Evolutionary conservation across 2,113 vertebrate species (phyloP), one percentile per base, ranked within the genome.

Genomic region (Catharus bicknelli): DNA sequence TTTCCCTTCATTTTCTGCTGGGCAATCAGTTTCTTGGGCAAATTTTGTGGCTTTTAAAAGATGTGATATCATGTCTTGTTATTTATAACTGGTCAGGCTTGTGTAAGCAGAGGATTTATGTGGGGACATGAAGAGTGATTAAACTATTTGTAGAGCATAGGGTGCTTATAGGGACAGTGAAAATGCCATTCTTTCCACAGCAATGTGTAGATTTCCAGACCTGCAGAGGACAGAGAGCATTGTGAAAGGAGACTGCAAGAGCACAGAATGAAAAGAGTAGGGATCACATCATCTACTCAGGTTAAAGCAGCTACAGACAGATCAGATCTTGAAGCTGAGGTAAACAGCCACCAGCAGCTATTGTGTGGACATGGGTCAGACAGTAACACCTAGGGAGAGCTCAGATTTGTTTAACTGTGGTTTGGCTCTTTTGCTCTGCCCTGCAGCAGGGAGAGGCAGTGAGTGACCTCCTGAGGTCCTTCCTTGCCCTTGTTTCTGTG

Each of bases 61-160:
- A 55, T 3, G 3, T 4, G 11, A 8, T 83, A 76, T 66, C 54
- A 30, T 73, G 40, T 47, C 34, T 85, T 90, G 62, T 57, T 92
- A 48, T 83, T 91, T 94, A 74, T 91, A 94, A 85, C 84, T 63
- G 22, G 50, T 76, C 7, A 30, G 47, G 42, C 50, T 88, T 95
- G 82, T 91, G 94, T 87, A 94, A 92, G 43, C 70, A 83, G 38
- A 77, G 11, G 11, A 90, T 93, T 87, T 94, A 67, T 68, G 54
- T 83, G 66, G 36, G 51, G 67, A 64, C 32, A 63, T 9, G 32
- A 32, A 83, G 42, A 67, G 16, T 83, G 79, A 83, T 85, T 58
- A 69, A 94, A 83, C 22, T 74, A 50, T 91, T 95, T 93, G 70
- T 43, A 63, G 57, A 86, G 66, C 27, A 34, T 9, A 81, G 45